phyloP scores from a whole-genome alignment of 1,140 invertebrate species.

The Physella acuta region DNA sequence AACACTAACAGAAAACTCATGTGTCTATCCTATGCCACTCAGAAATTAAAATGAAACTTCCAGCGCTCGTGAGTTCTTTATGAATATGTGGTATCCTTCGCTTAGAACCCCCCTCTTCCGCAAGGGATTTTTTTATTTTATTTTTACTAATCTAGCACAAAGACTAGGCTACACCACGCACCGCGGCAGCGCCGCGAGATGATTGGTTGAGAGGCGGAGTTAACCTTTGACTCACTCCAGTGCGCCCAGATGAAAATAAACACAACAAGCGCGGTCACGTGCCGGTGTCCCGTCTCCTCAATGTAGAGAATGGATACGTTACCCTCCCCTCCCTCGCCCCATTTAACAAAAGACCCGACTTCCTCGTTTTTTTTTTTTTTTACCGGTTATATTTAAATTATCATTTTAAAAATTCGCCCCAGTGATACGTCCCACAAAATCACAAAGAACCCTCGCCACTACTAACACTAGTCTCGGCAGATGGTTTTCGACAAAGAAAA shows the following conservation, averaged over 20 bases:
- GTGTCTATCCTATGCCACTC: not conserved
- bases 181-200: not conserved
- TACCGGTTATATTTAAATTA: no score
- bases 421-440: no score
- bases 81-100: constrained; percentile 6
- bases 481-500: constrained; percentile 6
- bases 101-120: not conserved
- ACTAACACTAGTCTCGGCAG: no score
- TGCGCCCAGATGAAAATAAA: constrained; percentile 1
- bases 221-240: constrained; percentile 16
- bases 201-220: constrained; percentile 22
- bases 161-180: not conserved
- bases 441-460: no score
- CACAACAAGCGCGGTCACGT: constrained; percentile 1
- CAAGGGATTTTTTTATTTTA: constrained; percentile 5
- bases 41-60: not conserved
- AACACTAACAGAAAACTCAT: not conserved
- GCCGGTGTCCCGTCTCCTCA: not conserved
- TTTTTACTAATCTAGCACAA: not conserved
- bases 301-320: no score
- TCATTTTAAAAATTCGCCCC: no score
- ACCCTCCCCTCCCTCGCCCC: no score
- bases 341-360: no score
- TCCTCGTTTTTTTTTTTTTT: no score
- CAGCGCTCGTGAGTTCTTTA: constrained; percentile 2